Percentiles rank a stretch among this genome's conserved stretches.
These are phyloP conservation scores for Amphimedon queenslandica DNA, from an alignment of 37 sponge, comb jelly and placozoan genomes.

Conservation along the genomic window DNA sequence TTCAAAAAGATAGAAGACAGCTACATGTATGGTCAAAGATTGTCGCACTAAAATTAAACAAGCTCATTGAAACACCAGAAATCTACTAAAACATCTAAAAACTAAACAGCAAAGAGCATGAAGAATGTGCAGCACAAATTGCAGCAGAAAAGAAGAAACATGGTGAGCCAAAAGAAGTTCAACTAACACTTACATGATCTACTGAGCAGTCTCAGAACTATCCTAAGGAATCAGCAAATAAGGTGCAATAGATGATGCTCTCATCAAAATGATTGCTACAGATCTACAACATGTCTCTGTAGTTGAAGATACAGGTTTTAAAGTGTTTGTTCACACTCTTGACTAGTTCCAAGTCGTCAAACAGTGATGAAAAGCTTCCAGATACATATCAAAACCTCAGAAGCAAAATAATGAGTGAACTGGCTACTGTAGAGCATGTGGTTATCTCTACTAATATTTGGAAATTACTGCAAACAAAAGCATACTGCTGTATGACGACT, in stretches of 20 bases:
- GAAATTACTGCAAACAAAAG: neutral
- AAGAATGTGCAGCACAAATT: neutral
- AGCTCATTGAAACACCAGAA: no score
- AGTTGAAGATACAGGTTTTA: neutral
- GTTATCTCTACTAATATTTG: neutral
- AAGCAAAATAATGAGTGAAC: neutral
- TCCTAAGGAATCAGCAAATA: neutral
- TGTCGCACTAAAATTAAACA: no score
- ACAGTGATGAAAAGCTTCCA: neutral
- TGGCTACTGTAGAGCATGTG: neutral
- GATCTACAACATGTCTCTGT: neutral
- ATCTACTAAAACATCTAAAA: no score
- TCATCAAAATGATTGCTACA: neutral
- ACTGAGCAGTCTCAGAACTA: neutral
- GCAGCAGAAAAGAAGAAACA: neutral
- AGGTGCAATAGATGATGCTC: neutral
- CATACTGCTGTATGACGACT: neutral
- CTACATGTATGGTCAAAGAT: no score
- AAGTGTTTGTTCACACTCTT: neutral
- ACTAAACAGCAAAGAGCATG: neutral
- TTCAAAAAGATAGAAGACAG: no score
- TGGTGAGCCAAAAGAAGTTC: neutral
- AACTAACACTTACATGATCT: neutral
- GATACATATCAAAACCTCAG: neutral
- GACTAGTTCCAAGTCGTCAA: neutral